phyloP scores from a whole-genome alignment of 2,888 invertebrate species.

The Metallyticus violacea region DNA sequence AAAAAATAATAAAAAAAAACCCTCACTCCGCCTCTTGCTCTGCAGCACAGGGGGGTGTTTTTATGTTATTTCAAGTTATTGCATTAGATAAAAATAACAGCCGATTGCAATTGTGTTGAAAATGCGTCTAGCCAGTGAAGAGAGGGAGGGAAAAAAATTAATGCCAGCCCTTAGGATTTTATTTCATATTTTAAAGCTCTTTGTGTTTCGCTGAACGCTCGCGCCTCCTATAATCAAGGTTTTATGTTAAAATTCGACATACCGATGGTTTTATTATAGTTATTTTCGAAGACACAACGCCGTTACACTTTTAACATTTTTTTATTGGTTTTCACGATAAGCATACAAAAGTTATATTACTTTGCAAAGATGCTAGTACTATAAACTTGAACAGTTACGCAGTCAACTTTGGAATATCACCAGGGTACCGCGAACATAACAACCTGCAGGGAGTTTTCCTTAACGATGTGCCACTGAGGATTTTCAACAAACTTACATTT shows the following conservation, averaged over 20 bases:
- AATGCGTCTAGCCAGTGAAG: slow-evolving; percentile 12
- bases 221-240: slow-evolving; percentile 22
- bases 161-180: slow-evolving; percentile 32
- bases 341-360: slow-evolving; percentile 11
- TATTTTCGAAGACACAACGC: slow-evolving; percentile 19
- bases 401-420: background rate
- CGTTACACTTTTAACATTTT: background rate
- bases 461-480: background rate
- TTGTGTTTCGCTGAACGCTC: slow-evolving; percentile 13
- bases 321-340: slow-evolving; percentile 1
- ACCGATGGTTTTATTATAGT: slow-evolving; percentile 26
- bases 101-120: slow-evolving; percentile 34
- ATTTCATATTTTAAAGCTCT: slow-evolving; percentile 33
- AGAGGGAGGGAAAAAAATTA: slow-evolving; percentile 24
- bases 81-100: slow-evolving; percentile 34
- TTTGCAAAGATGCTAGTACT: background rate
- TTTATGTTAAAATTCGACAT: slow-evolving; percentile 31
- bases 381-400: background rate
- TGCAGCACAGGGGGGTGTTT: background rate
- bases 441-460: background rate
- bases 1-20: background rate
- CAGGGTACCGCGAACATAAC: background rate
- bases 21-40: background rate
- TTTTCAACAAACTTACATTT: too few species aligned
- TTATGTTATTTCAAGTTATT: slow-evolving; percentile 32